A percentile compares a stretch with the other conserved stretches of the same genome.
These are phyloP conservation scores for Mythimna lalbum DNA, from an alignment of 2,888 invertebrate genomes.

Conservation along the genomic window DNA sequence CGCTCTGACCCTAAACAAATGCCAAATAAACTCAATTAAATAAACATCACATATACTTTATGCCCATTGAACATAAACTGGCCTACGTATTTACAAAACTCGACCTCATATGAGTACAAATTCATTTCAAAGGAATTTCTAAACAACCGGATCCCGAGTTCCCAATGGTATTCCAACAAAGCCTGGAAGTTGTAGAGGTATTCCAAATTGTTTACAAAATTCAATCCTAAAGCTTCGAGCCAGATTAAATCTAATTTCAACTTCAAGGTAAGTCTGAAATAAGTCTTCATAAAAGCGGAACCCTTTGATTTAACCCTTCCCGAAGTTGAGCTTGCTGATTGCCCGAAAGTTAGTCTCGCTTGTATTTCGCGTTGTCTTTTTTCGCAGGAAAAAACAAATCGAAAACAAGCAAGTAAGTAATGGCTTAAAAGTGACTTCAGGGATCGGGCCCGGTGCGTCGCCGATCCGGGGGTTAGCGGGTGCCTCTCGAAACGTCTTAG, in stretches of 20 bases:
- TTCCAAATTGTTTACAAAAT: conserved; percentile 91
- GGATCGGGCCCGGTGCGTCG: conserved; percentile 73
- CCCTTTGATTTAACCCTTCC: conserved; percentile 90
- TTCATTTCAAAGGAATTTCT: conserved; percentile 89
- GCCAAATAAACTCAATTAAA: conserved; percentile 82
- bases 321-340: conserved; percentile 88
- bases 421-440: conserved; percentile 86
- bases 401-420: conserved; percentile 88
- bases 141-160: conserved; percentile 87
- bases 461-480: conserved; percentile 66
- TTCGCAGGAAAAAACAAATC: conserved; percentile 86
- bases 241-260: conserved; percentile 91
- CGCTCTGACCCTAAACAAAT: conserved; percentile 62
- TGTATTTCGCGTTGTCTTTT: conserved; percentile 84
- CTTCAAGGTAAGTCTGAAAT: conserved; percentile 90
- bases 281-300: conserved; percentile 91
- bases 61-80: conserved; percentile 80
- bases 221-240: conserved; percentile 90
- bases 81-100: conserved; percentile 81
- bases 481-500: conserved; percentile 68
- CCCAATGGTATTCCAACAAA: conserved; percentile 90
- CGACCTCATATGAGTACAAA: conserved; percentile 85
- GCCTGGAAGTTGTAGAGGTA: conserved; percentile 90
- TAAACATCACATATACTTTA: conserved; percentile 75
- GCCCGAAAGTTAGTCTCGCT: conserved; percentile 87